Evolutionary conservation across 1,140 invertebrate species (phyloP).

Genomic region (Ericerus pela): DNA sequence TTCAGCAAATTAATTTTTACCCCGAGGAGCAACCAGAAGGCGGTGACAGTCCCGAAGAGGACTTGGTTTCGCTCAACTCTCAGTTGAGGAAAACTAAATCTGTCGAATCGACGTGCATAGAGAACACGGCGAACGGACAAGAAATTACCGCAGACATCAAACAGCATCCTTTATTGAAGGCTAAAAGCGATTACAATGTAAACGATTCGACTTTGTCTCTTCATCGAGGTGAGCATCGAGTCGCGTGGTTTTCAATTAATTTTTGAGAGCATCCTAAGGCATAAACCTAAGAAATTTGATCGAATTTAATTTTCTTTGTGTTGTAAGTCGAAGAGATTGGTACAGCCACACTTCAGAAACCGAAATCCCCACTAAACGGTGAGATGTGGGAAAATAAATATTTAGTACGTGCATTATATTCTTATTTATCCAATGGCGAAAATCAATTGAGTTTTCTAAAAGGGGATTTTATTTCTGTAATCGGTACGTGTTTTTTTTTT

Average conservation of each 20-base stretch:
- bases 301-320: neutral
- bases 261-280: neutral
- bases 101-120: slow-evolving; percentile 72
- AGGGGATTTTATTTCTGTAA: slow-evolving; percentile 71
- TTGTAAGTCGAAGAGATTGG: slow-evolving; percentile 30
- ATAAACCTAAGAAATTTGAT: neutral
- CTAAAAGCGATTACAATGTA: slow-evolving; percentile 74
- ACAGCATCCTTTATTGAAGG: slow-evolving; percentile 43
- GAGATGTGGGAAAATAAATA: slow-evolving; percentile 34
- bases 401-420: slow-evolving; percentile 68
- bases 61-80: slow-evolving; percentile 45
- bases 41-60: slow-evolving; percentile 40
- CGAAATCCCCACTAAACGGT: slow-evolving; percentile 55
- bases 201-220: slow-evolving; percentile 41
- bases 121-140: slow-evolving; percentile 53
- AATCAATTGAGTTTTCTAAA: slow-evolving; percentile 84
- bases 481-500: slow-evolving; percentile 39
- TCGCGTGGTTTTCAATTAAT: neutral
- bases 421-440: slow-evolving; percentile 76
- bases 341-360: slow-evolving; percentile 41
- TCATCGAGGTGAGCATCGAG: slow-evolving; percentile 16
- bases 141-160: slow-evolving; percentile 30
- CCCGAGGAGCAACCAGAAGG: slow-evolving; percentile 54
- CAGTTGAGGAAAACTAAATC: slow-evolving; percentile 71
- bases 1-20: slow-evolving; percentile 57